Evolutionary conservation across 2,113 vertebrate species (phyloP).

Genomic region (Rutilus rutilus): DNA sequence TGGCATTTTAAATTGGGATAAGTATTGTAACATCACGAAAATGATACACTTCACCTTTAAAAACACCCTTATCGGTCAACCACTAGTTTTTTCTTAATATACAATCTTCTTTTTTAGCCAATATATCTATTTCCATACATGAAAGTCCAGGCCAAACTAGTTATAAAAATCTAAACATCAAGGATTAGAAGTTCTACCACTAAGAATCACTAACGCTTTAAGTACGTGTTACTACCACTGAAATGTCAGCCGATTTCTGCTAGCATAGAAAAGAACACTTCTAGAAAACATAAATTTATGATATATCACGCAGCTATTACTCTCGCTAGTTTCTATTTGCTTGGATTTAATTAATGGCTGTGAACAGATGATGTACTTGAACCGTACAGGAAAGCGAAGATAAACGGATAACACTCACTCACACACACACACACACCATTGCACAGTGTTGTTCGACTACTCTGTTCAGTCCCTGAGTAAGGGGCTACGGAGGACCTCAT

Average conservation of each 20-base stretch:
- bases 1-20: neutral
- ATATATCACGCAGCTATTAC: neutral
- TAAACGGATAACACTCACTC: constrained; percentile 33
- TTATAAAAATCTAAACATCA: neutral
- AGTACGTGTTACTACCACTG: neutral
- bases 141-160: constrained; percentile 7
- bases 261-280: constrained; percentile 15
- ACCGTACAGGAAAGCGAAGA: constrained; percentile 2
- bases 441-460: constrained; percentile 79
- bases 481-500: constrained; percentile 58
- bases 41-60: neutral
- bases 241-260: neutral
- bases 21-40: too few relatives aligned
- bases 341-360: neutral
- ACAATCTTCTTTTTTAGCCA: neutral
- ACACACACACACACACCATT: constrained; percentile 58
- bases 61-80: constrained; percentile 7
- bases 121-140: neutral
- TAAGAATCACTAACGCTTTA: constrained; percentile 16
- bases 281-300: constrained; percentile 14
- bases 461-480: constrained; percentile 70
- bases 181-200: constrained; percentile 4
- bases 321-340: neutral
- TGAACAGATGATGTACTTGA: neutral
- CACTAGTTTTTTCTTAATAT: constrained; percentile 28